Evolutionary conservation across 2,797 vertebrate genomes (phyloP).

Genomic region (Melanotaenia maccullochi): DNA sequence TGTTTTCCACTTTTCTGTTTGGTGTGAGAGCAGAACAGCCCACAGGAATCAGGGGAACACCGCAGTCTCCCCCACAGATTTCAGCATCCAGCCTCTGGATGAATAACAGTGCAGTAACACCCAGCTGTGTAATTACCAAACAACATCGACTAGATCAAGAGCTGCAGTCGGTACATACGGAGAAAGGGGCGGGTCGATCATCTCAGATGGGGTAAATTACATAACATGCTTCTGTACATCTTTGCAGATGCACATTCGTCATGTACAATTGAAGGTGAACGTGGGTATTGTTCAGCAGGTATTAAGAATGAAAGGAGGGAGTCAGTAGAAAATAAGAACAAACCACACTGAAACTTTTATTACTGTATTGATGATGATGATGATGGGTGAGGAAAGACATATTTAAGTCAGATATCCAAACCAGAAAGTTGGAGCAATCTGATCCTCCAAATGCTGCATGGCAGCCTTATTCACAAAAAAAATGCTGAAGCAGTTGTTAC

Average conservation of each 20-base stretch:
- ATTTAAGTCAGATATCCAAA: background rate
- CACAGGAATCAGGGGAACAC: conserved; percentile 17
- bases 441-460: background rate
- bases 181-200: conserved; percentile 46
- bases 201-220: conserved; percentile 62
- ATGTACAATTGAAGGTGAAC: conserved; percentile 23
- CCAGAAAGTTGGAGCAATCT: background rate
- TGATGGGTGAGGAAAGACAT: background rate
- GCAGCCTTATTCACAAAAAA: background rate
- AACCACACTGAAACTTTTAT: background rate
- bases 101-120: conserved; percentile 37
- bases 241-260: conserved; percentile 14
- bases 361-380: background rate
- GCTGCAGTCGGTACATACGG: conserved; percentile 37
- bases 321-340: background rate
- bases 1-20: conserved; percentile 15
- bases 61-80: conserved; percentile 7
- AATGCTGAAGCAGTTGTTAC: background rate
- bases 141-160: conserved; percentile 50
- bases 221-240: conserved; percentile 61
- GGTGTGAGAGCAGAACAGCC: conserved; percentile 8
- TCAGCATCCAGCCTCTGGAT: conserved; percentile 23
- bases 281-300: conserved; percentile 20
- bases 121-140: conserved; percentile 47
- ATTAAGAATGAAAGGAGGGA: conserved; percentile 6